phyloP scores from a whole-genome alignment of 2,888 invertebrate genomes.

The Mylabris sibirica region DNA sequence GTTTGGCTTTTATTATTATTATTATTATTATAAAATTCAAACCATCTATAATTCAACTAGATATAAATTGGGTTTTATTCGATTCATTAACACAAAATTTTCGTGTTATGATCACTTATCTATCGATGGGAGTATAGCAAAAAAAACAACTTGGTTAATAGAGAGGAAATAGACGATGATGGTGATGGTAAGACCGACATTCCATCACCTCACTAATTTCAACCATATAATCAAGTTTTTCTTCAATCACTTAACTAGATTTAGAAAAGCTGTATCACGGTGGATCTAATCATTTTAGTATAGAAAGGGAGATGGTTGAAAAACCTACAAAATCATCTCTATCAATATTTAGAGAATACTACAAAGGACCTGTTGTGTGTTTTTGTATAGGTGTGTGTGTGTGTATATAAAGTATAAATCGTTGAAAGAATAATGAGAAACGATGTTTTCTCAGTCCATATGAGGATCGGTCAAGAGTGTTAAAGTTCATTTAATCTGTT shows the following conservation, averaged over 20 bases:
- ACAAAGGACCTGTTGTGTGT: neutral
- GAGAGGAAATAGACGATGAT: neutral
- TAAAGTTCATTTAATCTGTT: constrained; percentile 1
- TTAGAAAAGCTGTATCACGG: neutral
- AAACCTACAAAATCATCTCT: neutral
- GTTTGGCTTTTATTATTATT: neutral
- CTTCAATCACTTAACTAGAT: constrained; percentile 10
- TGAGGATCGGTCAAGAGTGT: neutral
- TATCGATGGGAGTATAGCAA: neutral
- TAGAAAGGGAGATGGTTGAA: neutral
- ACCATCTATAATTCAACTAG: neutral
- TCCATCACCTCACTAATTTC: neutral
- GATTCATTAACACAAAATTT: neutral
- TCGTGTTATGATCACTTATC: neutral
- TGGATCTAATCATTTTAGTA: neutral
- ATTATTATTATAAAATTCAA: neutral
- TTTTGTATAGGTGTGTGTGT: no score
- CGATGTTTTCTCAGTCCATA: neutral
- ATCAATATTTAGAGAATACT: constrained; percentile 6
- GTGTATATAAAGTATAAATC: neutral
- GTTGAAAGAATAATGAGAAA: neutral
- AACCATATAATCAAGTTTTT: neutral
- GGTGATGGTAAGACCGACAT: neutral
- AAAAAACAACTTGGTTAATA: neutral
- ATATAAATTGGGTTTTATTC: neutral